phyloP scores from a whole-genome alignment of 1,140 invertebrate species.

The Pseudomyrmex pallidus region DNA sequence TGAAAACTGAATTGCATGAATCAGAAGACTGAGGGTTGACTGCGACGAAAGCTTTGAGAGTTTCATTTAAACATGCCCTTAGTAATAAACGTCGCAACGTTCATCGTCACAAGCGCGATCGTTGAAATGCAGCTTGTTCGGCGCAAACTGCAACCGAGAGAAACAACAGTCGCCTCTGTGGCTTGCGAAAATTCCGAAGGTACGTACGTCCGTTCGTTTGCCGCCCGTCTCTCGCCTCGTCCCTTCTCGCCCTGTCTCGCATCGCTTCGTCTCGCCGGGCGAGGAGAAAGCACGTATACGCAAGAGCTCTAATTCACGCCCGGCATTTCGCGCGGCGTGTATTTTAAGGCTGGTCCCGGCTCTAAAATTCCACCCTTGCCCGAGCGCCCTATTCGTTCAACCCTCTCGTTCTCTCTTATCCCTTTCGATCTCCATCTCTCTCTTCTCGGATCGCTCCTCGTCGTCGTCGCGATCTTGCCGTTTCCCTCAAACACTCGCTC shows the following conservation, averaged over 20 bases:
- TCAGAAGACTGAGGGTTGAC: no score
- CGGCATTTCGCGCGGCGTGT: constrained; percentile 81
- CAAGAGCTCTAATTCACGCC: constrained; percentile 81
- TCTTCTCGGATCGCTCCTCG: constrained; percentile 39
- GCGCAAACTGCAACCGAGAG: not conserved
- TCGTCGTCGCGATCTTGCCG: constrained; percentile 61
- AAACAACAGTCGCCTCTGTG: constrained; percentile 51
- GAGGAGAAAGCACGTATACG: constrained; percentile 52
- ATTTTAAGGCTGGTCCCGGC: constrained; percentile 82
- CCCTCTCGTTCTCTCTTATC: constrained; percentile 53
- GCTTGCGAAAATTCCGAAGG: constrained; percentile 69
- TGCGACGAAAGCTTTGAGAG: not conserved
- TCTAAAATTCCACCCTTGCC: constrained; percentile 82
- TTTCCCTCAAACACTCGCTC: constrained; percentile 59
- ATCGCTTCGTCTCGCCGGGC: constrained; percentile 46
- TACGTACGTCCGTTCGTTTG: constrained; percentile 60
- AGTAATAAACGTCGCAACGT: constrained; percentile 37
- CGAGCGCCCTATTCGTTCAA: constrained; percentile 37
- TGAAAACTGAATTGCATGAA: not conserved
- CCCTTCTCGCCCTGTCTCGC: constrained; percentile 27
- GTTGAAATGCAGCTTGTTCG: constrained; percentile 53
- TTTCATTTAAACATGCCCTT: constrained; percentile 17
- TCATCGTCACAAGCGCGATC: constrained; percentile 21
- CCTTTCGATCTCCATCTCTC: constrained; percentile 46
- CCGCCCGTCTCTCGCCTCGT: constrained; percentile 25